Base-by-base conservation (phyloP, 2,797 vertebrate species). In the Hydrocynus forskahlii region DNA sequence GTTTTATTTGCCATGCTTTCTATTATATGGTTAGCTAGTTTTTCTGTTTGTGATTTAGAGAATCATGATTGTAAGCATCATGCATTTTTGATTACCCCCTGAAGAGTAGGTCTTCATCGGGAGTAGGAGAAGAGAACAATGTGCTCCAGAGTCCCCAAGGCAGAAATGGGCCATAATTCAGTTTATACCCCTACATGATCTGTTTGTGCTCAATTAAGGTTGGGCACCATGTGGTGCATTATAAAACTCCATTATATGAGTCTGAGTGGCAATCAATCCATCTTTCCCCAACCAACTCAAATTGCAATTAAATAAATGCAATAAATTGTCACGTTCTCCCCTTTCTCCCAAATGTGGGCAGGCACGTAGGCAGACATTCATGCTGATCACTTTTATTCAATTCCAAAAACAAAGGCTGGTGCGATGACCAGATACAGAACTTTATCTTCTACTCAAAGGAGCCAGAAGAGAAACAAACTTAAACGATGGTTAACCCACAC, bases 121-220 rank as follows among this genome's bases (percentile, higher is more conserved):
- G 52, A 54, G 21, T 17, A 23, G 45, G 74, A 76, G 71, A 43
- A 25, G 50, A 76, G 75, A 84, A 78, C 75, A 78, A 74, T 84
- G 70, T 63, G 63, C 48, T 68, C 75, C 54, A 57, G 69, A 23
- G 59, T 76, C 68, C 79, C 78, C 68, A 73, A 80, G 75, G 81
- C 82, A 83, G 74, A 84, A 75, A 78, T 45, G 23, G n/a, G 75
- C 59, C 35, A 80, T 72, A 78, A 86, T 81, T 81, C 16, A 81
- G 74, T 87, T 81, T 70, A 70, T 72, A 81, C 78, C 38, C n/a
- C 55, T 81, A 59, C 82, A 72, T 76, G 52, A 82, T 82, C 55
- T 23, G 69, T 80, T 86, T 81, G 67, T 71, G 29, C 59, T 75
- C 80, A 76, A 83, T 86, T 75, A 81, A 71, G 76, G 40, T 74